These are phyloP conservation scores for Listronotus bonariensis DNA, from an alignment of 1,140 invertebrate genomes.

Conservation along the genomic window DNA sequence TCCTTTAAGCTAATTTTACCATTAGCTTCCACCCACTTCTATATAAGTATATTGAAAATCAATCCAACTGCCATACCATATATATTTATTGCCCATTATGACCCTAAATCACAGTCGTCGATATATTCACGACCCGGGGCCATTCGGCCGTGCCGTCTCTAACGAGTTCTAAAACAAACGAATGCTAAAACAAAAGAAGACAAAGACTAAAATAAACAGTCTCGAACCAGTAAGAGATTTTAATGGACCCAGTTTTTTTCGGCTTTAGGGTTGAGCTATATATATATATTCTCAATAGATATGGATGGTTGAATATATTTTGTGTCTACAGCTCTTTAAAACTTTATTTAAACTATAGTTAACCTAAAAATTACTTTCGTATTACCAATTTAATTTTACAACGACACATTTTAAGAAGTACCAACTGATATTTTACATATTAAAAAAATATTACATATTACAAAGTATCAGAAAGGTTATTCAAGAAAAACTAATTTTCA, in stretches of 20 bases:
- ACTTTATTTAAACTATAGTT: too few species aligned
- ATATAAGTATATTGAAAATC: conserved; percentile 28
- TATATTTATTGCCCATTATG: conserved; percentile 22
- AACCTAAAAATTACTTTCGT: too few species aligned
- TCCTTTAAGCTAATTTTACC: too few species aligned
- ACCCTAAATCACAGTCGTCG: conserved; percentile 26
- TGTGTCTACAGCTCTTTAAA: too few species aligned
- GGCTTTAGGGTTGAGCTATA: neutral
- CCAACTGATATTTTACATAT: too few species aligned
- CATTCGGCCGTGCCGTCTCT: conserved; percentile 23
- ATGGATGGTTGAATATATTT: too few species aligned
- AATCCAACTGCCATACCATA: conserved; percentile 25
- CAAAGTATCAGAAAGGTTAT: too few species aligned
- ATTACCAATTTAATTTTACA: too few species aligned
- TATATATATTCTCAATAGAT: too few species aligned
- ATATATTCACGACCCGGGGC: conserved; percentile 2
- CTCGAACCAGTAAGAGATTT: conserved; percentile 17
- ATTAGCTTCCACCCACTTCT: conserved; percentile 5
- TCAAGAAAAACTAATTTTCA: too few species aligned
- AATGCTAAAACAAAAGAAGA: conserved; percentile 11
- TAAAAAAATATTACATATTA: too few species aligned
- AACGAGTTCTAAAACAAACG: conserved; percentile 33
- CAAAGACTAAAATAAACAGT: conserved; percentile 18
- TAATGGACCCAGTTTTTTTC: conserved; percentile 23
- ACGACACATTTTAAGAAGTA: too few species aligned